A percentile compares a stretch with the other conserved stretches of the same genome.
Evolutionary conservation across 2,113 vertebrate genomes (phyloP).

Genomic region (Vicugna pacos): DNA sequence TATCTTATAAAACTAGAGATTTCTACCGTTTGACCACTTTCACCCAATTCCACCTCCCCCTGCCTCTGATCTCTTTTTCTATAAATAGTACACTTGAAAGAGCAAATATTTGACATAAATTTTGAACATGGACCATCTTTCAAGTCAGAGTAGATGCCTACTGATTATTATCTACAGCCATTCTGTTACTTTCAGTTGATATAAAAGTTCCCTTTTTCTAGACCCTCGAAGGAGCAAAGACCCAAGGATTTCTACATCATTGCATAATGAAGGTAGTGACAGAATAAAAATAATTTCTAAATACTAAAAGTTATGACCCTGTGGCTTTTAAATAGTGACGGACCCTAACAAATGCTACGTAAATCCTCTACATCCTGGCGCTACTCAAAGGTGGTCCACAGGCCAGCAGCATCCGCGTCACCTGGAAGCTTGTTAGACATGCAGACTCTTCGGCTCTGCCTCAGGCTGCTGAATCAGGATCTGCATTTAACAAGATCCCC

Average conservation of each 20-base stretch:
- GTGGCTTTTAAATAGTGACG: neutral
- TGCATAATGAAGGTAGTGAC: neutral
- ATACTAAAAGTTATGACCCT: neutral
- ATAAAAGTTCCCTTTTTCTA: neutral
- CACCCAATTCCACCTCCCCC: neutral
- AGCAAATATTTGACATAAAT: neutral
- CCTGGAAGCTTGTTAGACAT: neutral
- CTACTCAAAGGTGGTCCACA: neutral
- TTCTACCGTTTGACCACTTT: neutral
- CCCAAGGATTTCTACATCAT: neutral
- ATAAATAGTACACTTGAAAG: neutral
- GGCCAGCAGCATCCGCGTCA: neutral
- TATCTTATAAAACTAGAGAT: neutral
- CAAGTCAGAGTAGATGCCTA: neutral
- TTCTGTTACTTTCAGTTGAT: neutral
- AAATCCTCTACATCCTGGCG: neutral
- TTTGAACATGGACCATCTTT: constrained; percentile 27
- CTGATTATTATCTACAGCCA: neutral
- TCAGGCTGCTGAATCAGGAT: neutral
- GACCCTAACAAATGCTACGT: neutral
- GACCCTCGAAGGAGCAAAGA: neutral
- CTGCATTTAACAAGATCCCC: neutral
- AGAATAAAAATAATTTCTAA: neutral
- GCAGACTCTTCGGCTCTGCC: neutral
- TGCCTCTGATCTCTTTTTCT: neutral